Base-by-base conservation (phyloP, 2,113 vertebrate species). In the Phoenicopterus ruber region DNA sequence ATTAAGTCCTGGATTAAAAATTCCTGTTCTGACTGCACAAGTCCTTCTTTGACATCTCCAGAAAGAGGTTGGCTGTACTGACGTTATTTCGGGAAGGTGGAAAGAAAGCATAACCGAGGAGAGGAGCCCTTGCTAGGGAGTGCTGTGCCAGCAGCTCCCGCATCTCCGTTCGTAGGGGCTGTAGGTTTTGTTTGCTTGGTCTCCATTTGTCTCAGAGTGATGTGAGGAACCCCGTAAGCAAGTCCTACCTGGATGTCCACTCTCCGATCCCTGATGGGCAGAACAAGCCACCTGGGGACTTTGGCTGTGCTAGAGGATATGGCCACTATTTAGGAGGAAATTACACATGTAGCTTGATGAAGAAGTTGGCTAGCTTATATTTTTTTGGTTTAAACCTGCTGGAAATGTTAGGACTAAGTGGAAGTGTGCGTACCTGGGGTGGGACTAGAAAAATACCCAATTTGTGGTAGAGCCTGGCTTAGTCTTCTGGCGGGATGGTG, bases 201-300 rank as follows among this genome's bases (percentile, higher is more conserved):
- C 9, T 28, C 46, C 12, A 5, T 49, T 93, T 85, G 32, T 63
- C 38, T 65, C 38, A 54, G 49, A 44, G 44, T 82, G 82, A 26
- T 0, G 1, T 70, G 55, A 79, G 52, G 70, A 58, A 63, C n/a
- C 28, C 38, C 10, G 38, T 85, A 54, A 82, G 17, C 44, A 61
- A 21, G 36, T 72, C 13, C n/a, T 62, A 4, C 0, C 0, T 58
- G 52, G 47, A 28, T 1, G 1, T 21, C 57, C 14, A 13, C 38
- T 50, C 15, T 36, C 63, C 1, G 2, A 7, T 81, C 46, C 3
- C 22, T 40, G 21, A n/a, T 40, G 62, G 34, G 25, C 47, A 47
- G 28, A 90, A 54, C n/a, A 42, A 71, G 29, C 49, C 69, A 49
- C 24, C 8, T 38, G n/a, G 11, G 54, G 32, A 82, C n/a, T 59